These are phyloP conservation scores for Sphenopsis melanotis DNA, from an alignment of 2,797 vertebrate species.

Conservation along the genomic window DNA sequence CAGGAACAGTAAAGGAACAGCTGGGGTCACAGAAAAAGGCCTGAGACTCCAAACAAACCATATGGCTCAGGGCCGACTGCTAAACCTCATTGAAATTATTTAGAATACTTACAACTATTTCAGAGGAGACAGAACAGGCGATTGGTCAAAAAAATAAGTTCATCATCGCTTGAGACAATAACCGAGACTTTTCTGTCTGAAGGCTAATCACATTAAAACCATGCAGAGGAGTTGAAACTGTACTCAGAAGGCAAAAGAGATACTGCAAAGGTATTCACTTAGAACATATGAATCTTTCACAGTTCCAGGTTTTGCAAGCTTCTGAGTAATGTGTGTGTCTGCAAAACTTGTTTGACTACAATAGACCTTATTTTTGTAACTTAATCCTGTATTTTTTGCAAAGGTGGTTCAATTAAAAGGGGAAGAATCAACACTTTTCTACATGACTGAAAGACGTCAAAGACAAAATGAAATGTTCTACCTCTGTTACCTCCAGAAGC, in stretches of 20 bases:
- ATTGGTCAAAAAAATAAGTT: not conserved
- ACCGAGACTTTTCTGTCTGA: not conserved
- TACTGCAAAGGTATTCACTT: not conserved
- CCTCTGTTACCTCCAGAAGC: not conserved
- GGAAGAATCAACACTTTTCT: not conserved
- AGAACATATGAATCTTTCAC: not conserved
- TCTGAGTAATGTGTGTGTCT: not conserved
- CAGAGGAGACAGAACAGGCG: not conserved
- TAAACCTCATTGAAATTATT: not conserved
- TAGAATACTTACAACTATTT: not conserved
- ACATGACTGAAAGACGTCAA: slow-evolving; percentile 6
- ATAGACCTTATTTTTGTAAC: not conserved
- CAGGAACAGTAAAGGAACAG: not conserved
- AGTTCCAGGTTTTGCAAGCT: slow-evolving; percentile 8
- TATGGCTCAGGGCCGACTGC: not conserved
- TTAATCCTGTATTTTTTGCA: not conserved
- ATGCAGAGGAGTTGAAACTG: not conserved
- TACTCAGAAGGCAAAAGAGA: not conserved
- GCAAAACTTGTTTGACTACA: slow-evolving; percentile 28
- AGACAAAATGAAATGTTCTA: not conserved
- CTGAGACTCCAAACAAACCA: not conserved
- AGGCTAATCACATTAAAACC: not conserved
- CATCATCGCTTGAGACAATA: not conserved
- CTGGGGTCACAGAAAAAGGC: not conserved
- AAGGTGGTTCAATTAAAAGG: not conserved